Conservation (phyloP, 2,888 invertebrate species). For the Dolichomitus sp. region DNA sequence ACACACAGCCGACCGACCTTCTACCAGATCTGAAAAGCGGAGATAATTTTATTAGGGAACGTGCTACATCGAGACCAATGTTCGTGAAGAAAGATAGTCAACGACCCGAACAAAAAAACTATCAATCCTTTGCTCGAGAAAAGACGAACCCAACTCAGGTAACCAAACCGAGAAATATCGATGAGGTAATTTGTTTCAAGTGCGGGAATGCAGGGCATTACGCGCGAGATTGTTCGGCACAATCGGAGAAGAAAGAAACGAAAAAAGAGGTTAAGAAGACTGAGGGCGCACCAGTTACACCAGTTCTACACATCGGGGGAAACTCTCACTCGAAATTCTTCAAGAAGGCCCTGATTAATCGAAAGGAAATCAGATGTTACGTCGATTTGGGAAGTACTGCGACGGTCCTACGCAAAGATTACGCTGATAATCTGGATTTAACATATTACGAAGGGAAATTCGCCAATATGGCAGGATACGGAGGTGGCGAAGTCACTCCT, state of each 20-base stretch:
- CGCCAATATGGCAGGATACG: conserved; percentile 64
- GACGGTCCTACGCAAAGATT: background rate
- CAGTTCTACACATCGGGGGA: conserved; percentile 6
- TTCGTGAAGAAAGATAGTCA: no score
- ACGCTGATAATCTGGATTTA: conserved; percentile 8
- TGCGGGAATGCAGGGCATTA: conserved; percentile 9
- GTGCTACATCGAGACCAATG: no score
- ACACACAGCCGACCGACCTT: no score
- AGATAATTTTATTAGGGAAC: no score
- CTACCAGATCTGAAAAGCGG: no score
- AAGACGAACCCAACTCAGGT: background rate
- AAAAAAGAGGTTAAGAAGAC: conserved; percentile 13
- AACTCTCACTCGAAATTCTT: conserved; percentile 18
- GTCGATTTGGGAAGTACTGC: conserved; percentile 18
- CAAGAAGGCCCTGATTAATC: conserved; percentile 10
- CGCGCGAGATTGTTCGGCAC: background rate
- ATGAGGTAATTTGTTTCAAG: conserved; percentile 5
- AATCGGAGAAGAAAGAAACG: conserved; percentile 3
- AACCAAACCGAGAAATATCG: background rate
- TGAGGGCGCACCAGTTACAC: background rate
- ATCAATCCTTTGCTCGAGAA: no score
- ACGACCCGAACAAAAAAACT: no score
- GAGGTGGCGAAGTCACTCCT: conserved; percentile 56
- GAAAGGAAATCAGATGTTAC: conserved; percentile 19
- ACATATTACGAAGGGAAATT: conserved; percentile 39